A percentile compares a stretch with the other conserved stretches of the same genome.
Evolutionary conservation across 2,797 vertebrate genomes (phyloP).

Genomic region (Chloroceryle inda): DNA sequence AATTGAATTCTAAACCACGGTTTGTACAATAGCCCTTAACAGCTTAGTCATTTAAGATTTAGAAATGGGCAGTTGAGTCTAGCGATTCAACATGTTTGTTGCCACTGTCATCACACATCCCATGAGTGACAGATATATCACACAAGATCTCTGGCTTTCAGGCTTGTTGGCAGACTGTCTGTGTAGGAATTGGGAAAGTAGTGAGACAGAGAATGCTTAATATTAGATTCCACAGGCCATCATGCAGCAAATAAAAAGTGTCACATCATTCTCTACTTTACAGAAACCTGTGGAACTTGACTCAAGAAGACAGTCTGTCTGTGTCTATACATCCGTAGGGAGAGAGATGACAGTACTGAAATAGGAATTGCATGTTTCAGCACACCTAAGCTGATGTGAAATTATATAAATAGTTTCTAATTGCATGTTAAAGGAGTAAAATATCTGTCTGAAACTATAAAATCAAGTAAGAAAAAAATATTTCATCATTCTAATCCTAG

Average conservation of each 20-base stretch:
- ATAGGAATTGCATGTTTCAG: background rate
- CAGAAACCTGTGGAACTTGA: background rate
- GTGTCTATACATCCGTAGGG: background rate
- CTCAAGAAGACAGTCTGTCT: background rate
- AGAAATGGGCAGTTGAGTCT: background rate
- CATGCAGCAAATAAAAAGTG: background rate
- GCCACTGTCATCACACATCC: background rate
- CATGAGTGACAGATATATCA: background rate
- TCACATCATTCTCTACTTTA: background rate
- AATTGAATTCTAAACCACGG: background rate
- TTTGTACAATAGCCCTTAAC: background rate
- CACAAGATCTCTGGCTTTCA: background rate
- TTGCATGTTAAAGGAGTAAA: background rate
- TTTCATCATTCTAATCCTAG: background rate
- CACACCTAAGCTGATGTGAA: background rate
- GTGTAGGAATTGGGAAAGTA: background rate
- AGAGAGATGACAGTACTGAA: background rate
- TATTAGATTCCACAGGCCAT: background rate
- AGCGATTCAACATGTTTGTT: accelerated
- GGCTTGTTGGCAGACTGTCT: background rate
- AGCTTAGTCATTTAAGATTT: background rate
- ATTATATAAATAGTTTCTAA: background rate
- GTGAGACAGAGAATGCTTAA: background rate
- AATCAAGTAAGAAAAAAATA: background rate
- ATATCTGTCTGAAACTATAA: background rate